phyloP scores from a whole-genome alignment of 1,140 invertebrate genomes.

The Drosophila sp. region DNA sequence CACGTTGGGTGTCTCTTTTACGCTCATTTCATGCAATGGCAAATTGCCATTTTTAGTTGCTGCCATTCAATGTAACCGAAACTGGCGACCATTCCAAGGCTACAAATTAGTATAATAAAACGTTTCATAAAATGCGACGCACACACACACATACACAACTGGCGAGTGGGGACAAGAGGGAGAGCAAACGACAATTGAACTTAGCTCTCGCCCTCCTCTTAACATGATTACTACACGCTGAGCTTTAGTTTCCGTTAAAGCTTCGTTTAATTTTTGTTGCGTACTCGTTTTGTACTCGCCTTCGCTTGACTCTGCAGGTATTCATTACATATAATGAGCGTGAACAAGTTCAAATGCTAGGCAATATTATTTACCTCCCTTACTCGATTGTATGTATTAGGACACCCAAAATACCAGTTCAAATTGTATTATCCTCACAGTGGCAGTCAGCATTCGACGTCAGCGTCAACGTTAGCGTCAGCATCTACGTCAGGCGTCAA shows the following conservation, averaged over 20 bases:
- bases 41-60: conserved; percentile 83
- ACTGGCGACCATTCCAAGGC: conserved; percentile 74
- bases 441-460: conserved; percentile 33
- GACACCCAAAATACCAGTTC: conserved; percentile 67
- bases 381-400: conserved; percentile 56
- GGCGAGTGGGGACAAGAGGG: neutral
- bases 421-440: conserved; percentile 80
- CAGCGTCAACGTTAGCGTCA: conserved; percentile 74
- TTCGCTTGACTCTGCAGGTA: conserved; percentile 15
- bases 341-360: conserved; percentile 36
- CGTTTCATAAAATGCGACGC: conserved; percentile 81
- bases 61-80: conserved; percentile 80
- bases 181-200: conserved; percentile 15
- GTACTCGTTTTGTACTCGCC: neutral
- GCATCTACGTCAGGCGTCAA: conserved; percentile 57
- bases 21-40: conserved; percentile 58
- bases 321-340: conserved; percentile 40
- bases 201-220: neutral
- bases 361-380: neutral
- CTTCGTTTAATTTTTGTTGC: conserved; percentile 14
- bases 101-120: conserved; percentile 84
- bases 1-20: conserved; percentile 1
- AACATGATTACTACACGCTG: conserved; percentile 7
- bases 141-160: conserved; percentile 35
- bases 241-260: conserved; percentile 49